These are phyloP conservation scores for Emydoidea blandingii DNA, from an alignment of 2,797 vertebrate species.

Conservation along the genomic window DNA sequence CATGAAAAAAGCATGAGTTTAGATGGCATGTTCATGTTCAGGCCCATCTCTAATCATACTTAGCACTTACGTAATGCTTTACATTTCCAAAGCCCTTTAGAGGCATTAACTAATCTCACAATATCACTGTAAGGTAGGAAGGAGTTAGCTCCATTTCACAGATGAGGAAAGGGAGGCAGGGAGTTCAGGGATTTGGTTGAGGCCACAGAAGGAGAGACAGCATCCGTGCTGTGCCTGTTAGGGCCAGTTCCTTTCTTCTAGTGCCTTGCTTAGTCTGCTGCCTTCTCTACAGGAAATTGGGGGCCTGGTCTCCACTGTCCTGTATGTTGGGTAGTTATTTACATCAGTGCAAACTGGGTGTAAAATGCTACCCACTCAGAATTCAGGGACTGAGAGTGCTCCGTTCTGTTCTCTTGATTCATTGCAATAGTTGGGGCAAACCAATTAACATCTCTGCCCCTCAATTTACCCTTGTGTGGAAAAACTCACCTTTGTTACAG, in stretches of 20 bases:
- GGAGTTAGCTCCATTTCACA: background rate
- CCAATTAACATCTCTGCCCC: background rate
- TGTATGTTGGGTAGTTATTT: background rate
- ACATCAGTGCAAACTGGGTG: background rate
- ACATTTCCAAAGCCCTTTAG: background rate
- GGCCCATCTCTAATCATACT: background rate
- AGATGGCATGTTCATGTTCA: slow-evolving; percentile 13
- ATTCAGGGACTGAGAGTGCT: background rate
- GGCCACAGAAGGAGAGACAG: background rate
- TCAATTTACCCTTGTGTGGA: background rate
- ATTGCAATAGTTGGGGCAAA: background rate
- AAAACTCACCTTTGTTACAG: background rate
- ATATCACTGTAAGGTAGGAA: background rate
- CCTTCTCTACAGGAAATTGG: background rate
- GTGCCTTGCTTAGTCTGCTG: background rate
- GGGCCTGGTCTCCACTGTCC: background rate
- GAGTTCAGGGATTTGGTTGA: background rate
- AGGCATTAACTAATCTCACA: background rate
- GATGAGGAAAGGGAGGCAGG: background rate
- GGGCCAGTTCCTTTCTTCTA: background rate
- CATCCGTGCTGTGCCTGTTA: background rate
- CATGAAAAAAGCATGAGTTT: background rate
- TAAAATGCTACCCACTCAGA: background rate
- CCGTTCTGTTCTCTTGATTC: background rate
- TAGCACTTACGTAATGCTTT: background rate